Evolutionary conservation across 1,140 invertebrate species (phyloP).

Genomic region (Bombus consobrinus): DNA sequence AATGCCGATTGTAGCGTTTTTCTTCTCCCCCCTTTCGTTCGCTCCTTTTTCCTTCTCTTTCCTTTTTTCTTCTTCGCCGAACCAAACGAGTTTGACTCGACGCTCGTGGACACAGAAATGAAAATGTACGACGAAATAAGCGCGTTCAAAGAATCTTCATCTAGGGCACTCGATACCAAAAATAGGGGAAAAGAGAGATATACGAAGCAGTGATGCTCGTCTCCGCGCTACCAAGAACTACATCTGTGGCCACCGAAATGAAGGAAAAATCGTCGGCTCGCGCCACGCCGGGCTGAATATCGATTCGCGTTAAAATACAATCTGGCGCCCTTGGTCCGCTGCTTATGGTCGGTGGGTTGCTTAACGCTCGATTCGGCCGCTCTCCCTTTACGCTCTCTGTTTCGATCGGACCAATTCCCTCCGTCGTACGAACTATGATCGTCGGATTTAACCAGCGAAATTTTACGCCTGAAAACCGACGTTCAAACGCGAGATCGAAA

Average conservation of each 20-base stretch:
- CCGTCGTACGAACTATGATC: no score
- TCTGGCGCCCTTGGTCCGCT: background rate
- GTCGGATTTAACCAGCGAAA: background rate
- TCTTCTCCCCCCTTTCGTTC: no score
- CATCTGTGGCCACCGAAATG: background rate
- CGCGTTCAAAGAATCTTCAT: constrained; percentile 5
- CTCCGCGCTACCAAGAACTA: background rate
- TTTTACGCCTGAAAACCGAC: background rate
- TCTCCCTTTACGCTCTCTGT: background rate
- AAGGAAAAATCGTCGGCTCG: background rate
- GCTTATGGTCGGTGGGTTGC: background rate
- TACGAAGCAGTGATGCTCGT: background rate
- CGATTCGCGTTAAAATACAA: background rate
- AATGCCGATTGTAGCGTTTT: background rate
- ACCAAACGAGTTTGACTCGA: background rate
- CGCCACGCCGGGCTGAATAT: background rate
- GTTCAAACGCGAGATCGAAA: background rate
- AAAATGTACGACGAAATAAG: background rate
- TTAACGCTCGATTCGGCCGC: background rate
- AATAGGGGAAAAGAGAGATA: background rate
- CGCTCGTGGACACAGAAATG: background rate
- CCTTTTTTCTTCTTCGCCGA: background rate
- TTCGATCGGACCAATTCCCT: no score
- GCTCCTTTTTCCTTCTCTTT: background rate
- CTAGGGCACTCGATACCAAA: background rate